phyloP scores from a whole-genome alignment of 2,888 invertebrate species.

The Tetheella fluctuosa region DNA sequence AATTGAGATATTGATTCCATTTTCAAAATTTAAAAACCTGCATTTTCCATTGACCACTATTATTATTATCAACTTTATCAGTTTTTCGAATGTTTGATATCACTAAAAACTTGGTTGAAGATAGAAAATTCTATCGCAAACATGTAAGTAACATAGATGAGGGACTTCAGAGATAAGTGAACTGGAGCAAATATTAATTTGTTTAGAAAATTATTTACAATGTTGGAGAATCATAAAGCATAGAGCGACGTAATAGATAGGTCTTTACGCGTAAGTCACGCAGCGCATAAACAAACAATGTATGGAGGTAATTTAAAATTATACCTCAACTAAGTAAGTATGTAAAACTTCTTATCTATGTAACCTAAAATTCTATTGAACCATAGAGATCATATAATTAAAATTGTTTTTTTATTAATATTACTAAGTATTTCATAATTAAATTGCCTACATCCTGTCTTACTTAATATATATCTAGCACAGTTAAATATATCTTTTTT shows the following conservation, averaged over 20 bases:
- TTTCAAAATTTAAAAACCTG: no score
- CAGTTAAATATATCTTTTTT: no score
- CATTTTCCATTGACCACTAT: background rate
- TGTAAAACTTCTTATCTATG: background rate
- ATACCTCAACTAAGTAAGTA: background rate
- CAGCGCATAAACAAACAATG: constrained; percentile 3
- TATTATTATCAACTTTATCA: background rate
- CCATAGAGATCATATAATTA: no score
- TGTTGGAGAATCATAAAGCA: background rate
- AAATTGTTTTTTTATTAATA: no score
- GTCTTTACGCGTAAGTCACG: constrained; percentile 7
- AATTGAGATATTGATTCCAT: no score
- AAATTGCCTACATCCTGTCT: no score
- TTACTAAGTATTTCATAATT: no score
- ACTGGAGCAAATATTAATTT: background rate
- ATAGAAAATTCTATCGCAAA: background rate
- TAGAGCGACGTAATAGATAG: background rate
- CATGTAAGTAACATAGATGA: constrained; percentile 5
- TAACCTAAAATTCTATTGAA: no score
- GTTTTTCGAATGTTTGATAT: background rate
- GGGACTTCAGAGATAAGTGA: background rate
- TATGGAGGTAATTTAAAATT: background rate
- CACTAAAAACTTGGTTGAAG: background rate
- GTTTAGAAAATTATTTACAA: background rate
- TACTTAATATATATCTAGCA: no score